Base-by-base conservation (phyloP, 2,888 invertebrate species). In the Sphaerophoria rueppellii region DNA sequence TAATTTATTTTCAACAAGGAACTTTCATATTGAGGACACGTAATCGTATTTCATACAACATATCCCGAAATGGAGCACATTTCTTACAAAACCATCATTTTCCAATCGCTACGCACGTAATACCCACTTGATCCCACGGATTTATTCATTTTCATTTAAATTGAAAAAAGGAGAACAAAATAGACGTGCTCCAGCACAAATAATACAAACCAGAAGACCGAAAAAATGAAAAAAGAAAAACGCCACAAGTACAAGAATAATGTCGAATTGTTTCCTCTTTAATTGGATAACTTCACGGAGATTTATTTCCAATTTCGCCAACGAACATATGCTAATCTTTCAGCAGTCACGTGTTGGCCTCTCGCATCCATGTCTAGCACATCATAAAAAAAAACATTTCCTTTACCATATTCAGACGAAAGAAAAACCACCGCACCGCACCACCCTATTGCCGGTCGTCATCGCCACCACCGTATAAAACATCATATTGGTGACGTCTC, bases 231-330 rank as follows among this genome's bases (percentile, higher is more conserved):
- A 14, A 35, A 50, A 57, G 37, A 73, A 46, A 46, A 70, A 63
- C 48, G n/a, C 9, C 52, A 65, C 52, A 65, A 43, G 12, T 40
- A 75, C 74, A 65, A 43, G 12, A 7, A 75, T 74, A 70, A 78
- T 69, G 71, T 80, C 75, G 83, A 75, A 80, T 83, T 85, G 81
- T 81, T 85, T 85, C 81, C 85, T 70, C 72, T 81, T 80, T 85
- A 85, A 85, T 85, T 85, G 81, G 85, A 80, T 81, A 85, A 85
- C 85, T 81, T 85, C 76, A 85, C 81, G 77, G 72, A 81, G 85
- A 85, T 85, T 85, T 85, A 85, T 85, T 81, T 85, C 81, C 81
- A 85, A 85, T 85, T 85, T 85, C 50, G 76, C 76, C 77, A 73
- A 52, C 58, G 61, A 85, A 77, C 85, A 85, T 85, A 85, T 85